A percentile compares a stretch with the other conserved stretches of the same genome.
These are phyloP conservation scores for Galemys pyrenaicus DNA, from an alignment of 2,113 vertebrate species.

Conservation along the genomic window DNA sequence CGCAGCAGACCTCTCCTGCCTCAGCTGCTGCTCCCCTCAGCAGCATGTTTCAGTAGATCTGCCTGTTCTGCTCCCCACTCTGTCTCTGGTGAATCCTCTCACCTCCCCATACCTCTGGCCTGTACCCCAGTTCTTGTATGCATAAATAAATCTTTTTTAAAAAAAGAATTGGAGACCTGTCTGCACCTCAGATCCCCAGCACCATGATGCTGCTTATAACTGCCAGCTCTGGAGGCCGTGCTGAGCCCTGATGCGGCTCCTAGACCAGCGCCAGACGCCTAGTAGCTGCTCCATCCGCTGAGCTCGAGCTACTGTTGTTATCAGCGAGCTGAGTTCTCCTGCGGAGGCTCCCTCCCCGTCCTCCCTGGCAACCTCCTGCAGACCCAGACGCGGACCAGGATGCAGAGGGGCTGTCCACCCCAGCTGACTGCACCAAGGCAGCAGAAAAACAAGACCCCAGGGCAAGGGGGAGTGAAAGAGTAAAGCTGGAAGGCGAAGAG, in stretches of 20 bases:
- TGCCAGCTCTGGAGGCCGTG: rapidly evolving
- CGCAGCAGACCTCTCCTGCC: too few species aligned
- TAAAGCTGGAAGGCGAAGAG: rapidly evolving
- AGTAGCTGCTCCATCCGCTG: rapidly evolving
- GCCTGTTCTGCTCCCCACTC: too few species aligned
- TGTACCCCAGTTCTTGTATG: too few species aligned
- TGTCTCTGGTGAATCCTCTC: too few species aligned
- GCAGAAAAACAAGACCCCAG: background rate
- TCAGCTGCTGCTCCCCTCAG: too few species aligned
- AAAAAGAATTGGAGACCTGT: too few species aligned
- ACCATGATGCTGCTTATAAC: too few species aligned
- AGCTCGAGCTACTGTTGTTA: background rate
- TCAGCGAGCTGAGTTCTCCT: background rate
- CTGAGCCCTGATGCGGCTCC: background rate
- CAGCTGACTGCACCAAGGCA: background rate
- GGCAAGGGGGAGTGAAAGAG: background rate
- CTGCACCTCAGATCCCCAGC: background rate
- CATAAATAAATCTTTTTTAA: too few species aligned
- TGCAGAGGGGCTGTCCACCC: background rate
- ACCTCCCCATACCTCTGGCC: too few species aligned
- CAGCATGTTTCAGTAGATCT: too few species aligned
- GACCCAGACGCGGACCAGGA: background rate
- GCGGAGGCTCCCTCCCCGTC: too few species aligned
- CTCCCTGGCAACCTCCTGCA: background rate
- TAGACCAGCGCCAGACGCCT: background rate